Evolutionary conservation across 2,797 vertebrate genomes (phyloP), one percentile per base, ranked within the genome.

Genomic region (Scolopax bukidnonensis): DNA sequence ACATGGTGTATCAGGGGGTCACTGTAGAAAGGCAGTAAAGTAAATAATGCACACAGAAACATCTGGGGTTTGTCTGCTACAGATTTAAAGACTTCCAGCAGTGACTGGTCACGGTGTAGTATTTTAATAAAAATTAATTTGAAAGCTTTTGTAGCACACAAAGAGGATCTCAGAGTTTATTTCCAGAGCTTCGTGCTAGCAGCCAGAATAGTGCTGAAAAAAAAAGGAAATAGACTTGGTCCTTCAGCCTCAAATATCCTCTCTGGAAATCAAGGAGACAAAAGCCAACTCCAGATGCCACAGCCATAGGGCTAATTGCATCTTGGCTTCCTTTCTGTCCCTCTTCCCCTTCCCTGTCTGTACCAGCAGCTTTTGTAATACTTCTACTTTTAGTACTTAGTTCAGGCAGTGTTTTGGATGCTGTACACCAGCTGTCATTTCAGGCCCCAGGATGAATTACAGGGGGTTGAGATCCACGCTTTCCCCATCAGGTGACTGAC

Each of bases 61-160:
- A 93, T 85, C 85, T 94, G 88, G 23, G 1, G 1, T 71, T 78
- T 90, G 68, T 84, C 85, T 68, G 87, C 48, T 59, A 32, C 21
- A 80, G 73, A 77, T 78, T 87, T 77, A 87, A 77, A 14, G 79
- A 64, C 33, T 89, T 73, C 12, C 65, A 90, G 74, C 81, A 47
- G 51, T 33, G n/a, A 77, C 40, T 23, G 56, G 36, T 38, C 76
- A 77, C 16, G 5, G 33, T 64, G 57, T 57, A 63, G 50, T 76
- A 38, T 45, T 84, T 77, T 65, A 92, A 93, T 54, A 25, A 90
- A 75, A 94, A 76, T 56, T 56, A 68, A 75, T 74, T 69, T 76
- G 28, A 81, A 96, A 88, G 24, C 38, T 84, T 83, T 32, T 59
- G 60, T 61, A 87, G 28, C 19, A 61, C 28, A 82, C n/a, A 73